Evolutionary conservation across 2,797 vertebrate genomes (phyloP), one percentile per base, ranked within the genome.

Genomic region (Acipenser transmontanus): DNA sequence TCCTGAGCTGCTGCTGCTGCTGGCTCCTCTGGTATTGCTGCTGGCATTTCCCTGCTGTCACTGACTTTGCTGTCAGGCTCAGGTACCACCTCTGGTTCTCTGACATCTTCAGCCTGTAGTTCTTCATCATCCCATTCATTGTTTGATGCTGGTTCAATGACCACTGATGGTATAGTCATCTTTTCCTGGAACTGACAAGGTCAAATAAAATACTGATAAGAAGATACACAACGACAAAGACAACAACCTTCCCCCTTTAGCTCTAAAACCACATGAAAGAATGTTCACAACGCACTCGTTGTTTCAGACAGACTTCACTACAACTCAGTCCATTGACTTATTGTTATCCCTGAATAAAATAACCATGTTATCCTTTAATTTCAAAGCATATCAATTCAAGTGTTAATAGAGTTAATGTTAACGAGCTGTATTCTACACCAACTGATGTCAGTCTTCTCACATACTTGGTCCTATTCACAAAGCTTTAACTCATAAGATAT

Each of bases 141-240:
- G 84, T 97, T 99, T 60, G 95, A 99, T 62, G 96, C 97, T 0
- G 96, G 97, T 68, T 98, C 92, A 70, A 98, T 97, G 68, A 98
- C 87, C 14, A 99, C 95, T 0, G 93, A 94, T 12, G 97, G 96
- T 50, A 99, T 97, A 0, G 85, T 80, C 89, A 91, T 88, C 66
- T 83, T 88, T 64, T 90, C 89, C 91, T 91, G 50, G 6, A 57
- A 50, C 56, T 52, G 6, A 59, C 49, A 59, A 6, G 20, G 34
- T 34, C 34, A 34, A 34, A 17, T 12, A 62, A 64, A 47, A 63
- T 49, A 62, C 54, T 14, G 11, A 61, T 52, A 9, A 20, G 17
- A 6, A 34, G 34, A 34, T 34, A 34, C 34, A 34, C 34, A 34
- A 34, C 34, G 34, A 12, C 8, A 54, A 54, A 12, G 51, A 7